A percentile compares a stretch with the other conserved stretches of the same genome.
Evolutionary conservation across 2,888 invertebrate genomes (phyloP).

Genomic region (Ecdyonurus torrentis): DNA sequence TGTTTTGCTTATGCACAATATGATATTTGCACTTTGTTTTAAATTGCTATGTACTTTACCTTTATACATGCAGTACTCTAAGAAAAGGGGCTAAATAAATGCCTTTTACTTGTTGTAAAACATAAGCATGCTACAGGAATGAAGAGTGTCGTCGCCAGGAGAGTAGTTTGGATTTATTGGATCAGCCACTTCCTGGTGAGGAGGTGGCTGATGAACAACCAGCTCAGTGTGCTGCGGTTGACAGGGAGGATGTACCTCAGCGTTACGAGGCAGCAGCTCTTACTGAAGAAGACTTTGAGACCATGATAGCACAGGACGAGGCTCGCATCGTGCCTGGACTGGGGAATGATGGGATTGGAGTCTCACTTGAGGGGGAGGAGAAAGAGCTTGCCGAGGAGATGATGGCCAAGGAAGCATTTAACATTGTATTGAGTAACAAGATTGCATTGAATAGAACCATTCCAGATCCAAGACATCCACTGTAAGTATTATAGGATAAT

Average conservation of each 20-base stretch:
- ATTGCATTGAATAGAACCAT: constrained; percentile 70
- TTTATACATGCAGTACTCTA: background rate
- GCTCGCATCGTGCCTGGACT: constrained; percentile 45
- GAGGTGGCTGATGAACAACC: background rate
- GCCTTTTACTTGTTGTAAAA: background rate
- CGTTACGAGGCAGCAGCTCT: background rate
- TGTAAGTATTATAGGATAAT: constrained; percentile 22
- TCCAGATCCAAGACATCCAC: constrained; percentile 37
- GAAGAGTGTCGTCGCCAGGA: background rate
- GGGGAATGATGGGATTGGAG: constrained; percentile 54
- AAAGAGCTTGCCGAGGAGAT: constrained; percentile 42
- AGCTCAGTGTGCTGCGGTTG: background rate
- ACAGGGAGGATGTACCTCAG: constrained; percentile 1
- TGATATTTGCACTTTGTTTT: background rate
- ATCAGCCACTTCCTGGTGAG: background rate
- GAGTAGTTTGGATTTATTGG: background rate
- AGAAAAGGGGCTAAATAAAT: background rate
- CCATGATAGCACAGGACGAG: constrained; percentile 41
- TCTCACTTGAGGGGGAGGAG: constrained; percentile 45
- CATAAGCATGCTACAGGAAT: background rate
- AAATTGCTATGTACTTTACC: too few relatives aligned
- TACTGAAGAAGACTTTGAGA: constrained; percentile 23
- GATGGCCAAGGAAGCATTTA: constrained; percentile 70
- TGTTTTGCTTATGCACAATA: too few relatives aligned
- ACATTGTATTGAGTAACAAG: constrained; percentile 73